These are phyloP conservation scores for Trogon surrucura DNA, from an alignment of 2,113 vertebrate species.

Conservation along the genomic window DNA sequence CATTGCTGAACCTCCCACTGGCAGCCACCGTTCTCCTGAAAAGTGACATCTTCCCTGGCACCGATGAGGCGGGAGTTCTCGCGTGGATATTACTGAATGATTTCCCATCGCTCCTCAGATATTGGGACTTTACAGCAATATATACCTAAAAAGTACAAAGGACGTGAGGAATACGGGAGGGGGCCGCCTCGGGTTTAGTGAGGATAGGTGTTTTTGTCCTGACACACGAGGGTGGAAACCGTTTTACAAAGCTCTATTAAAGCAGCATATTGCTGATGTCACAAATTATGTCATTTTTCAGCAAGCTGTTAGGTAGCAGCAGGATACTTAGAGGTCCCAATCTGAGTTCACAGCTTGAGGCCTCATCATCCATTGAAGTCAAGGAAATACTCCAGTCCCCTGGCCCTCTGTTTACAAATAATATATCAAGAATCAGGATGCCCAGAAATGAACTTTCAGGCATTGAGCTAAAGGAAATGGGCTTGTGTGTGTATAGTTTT, in stretches of 20 bases:
- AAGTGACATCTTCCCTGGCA: slow-evolving; percentile 49
- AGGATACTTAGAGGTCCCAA: slow-evolving; percentile 45
- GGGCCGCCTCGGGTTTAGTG: not conserved
- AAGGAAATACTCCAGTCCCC: slow-evolving; percentile 48
- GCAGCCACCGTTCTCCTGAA: slow-evolving; percentile 1
- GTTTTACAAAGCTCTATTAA: slow-evolving; percentile 15
- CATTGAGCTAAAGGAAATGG: slow-evolving; percentile 26
- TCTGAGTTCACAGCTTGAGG: slow-evolving; percentile 68
- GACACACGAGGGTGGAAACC: not conserved
- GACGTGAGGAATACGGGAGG: not conserved
- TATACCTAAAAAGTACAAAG: not conserved
- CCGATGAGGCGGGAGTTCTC: not conserved
- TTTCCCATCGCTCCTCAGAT: not conserved
- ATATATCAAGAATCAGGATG: slow-evolving; percentile 55
- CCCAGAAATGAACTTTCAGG: slow-evolving; percentile 38
- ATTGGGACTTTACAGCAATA: not conserved
- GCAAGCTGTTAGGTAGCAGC: slow-evolving; percentile 39
- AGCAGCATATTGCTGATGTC: slow-evolving; percentile 58
- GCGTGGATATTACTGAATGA: not conserved
- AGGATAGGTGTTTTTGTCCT: not conserved
- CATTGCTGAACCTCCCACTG: slow-evolving; percentile 32
- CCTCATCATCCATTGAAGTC: slow-evolving; percentile 62
- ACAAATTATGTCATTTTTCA: slow-evolving; percentile 72
- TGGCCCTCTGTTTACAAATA: slow-evolving; percentile 60
- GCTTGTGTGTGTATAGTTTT: not conserved